Evolutionary conservation across 2,888 invertebrate species (phyloP), one percentile per base, ranked within the genome.

Genomic region (Lacanobia oleracea): DNA sequence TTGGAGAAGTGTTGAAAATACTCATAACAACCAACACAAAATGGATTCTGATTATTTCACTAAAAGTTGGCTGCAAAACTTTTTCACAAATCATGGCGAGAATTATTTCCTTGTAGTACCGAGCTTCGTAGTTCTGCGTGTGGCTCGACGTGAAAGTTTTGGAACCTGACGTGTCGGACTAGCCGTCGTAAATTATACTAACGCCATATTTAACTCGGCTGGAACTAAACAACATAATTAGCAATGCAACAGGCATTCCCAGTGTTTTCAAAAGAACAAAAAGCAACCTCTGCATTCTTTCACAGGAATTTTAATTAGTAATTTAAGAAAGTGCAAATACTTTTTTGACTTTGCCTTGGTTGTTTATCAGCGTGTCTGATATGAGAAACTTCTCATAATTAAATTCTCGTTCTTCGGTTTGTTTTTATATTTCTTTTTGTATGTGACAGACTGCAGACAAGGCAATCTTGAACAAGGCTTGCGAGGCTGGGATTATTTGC

Each of bases 221-320:
- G 45, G 50, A 63, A 45, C 53, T 67, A 65, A 72, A 81, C 67
- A 68, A 70, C 65, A 59, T 81, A 83, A 75, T 79, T 75, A 83
- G 67, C 76, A 53, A 70, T 73, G 72, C 70, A 80, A 72, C 72
- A 67, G 63, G 66, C 66, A 69, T 83, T 66, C 56, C 18, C 70
- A 68, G 63, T 59, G 72, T 72, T 66, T 53, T 56, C 18, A 67
- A 68, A 81, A 69, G 27, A 76, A 75, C 61, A 72, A 70, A 72
- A 75, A 61, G 27, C 54, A 67, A 45, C 43, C 61, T 76, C 60
- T 43, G 63, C 59, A 56, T 79, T 83, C 63, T 61, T 68, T 69
- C 9, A 48, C 54, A 66, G 33, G 77, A 77, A 83, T 83, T 72
- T 85, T 83, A 83, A 85, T 84, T 83, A 76, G 70, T 65, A 60